Conservation (phyloP, 2,888 invertebrate genomes). For the Cheilosia variabilis region DNA sequence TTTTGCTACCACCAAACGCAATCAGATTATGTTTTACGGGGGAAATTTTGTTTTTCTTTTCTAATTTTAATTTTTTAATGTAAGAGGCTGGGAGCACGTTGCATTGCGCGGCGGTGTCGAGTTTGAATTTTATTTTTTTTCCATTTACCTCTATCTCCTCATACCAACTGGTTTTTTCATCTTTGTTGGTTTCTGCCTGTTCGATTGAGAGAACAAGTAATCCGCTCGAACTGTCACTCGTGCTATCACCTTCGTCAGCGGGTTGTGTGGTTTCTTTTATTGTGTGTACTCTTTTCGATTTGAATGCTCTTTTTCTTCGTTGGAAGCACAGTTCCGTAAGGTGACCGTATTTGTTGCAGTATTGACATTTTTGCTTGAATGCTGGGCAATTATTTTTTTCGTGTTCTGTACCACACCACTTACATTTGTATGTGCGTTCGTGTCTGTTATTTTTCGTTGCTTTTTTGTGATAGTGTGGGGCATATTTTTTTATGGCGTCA, state of each 20-base stretch:
- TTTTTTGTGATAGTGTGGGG: conserved; percentile 4
- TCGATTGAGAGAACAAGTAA: conserved; percentile 10
- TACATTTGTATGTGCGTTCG: too few relatives aligned
- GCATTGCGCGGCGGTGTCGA: conserved; percentile 33
- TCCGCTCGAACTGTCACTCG: conserved; percentile 4
- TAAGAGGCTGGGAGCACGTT: conserved; percentile 6
- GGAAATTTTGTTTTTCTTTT: not conserved
- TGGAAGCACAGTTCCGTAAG: too few relatives aligned
- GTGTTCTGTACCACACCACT: too few relatives aligned
- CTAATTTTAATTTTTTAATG: not conserved
- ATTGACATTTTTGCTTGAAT: conserved; percentile 9
- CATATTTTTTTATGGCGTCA: conserved; percentile 26
- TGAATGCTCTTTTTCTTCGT: conserved; percentile 12
- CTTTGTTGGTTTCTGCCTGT: conserved; percentile 13
- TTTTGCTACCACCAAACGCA: conserved; percentile 9
- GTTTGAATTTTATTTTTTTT: conserved; percentile 24
- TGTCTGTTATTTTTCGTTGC: conserved; percentile 4
- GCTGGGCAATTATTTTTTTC: conserved; percentile 25
- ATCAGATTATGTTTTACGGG: conserved; percentile 1
- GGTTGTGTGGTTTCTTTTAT: not conserved
- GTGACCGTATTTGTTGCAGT: conserved; percentile 15
- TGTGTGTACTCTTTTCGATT: conserved; percentile 5
- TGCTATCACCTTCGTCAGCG: not conserved
- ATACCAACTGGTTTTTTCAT: conserved; percentile 33
- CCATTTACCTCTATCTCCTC: conserved; percentile 26